phyloP scores from a whole-genome alignment of 2,797 vertebrate genomes.

The Scolopax rusticola region DNA sequence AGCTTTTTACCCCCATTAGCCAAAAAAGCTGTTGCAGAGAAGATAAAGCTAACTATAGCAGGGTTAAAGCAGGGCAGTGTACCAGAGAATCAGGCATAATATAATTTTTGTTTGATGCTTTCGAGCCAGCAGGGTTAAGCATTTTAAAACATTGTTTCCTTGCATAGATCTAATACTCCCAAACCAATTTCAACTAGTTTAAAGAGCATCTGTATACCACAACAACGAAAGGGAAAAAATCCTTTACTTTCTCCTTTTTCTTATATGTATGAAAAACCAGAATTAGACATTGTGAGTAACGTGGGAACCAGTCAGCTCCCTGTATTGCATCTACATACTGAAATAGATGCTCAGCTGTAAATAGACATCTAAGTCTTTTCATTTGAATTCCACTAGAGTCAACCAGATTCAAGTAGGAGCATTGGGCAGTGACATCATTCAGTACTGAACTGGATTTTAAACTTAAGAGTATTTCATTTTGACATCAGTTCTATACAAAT shows the following conservation, averaged over 20 bases:
- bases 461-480: background rate
- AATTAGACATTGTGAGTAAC: background rate
- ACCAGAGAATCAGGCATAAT: background rate
- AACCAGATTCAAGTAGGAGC: background rate
- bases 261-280: background rate
- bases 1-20: background rate
- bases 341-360: background rate
- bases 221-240: background rate
- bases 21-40: background rate
- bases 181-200: background rate
- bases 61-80: background rate
- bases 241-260: background rate
- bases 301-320: background rate
- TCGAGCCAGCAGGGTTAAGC: background rate
- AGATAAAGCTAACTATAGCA: background rate
- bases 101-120: background rate
- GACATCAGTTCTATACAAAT: fast-evolving
- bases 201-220: background rate
- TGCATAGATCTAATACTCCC: background rate
- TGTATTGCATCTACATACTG: background rate
- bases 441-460: background rate
- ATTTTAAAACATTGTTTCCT: background rate
- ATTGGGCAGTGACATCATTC: background rate
- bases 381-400: background rate
- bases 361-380: background rate